Evolutionary conservation across 2,113 vertebrate genomes (phyloP), one percentile per base, ranked within the genome.

Genomic region (Melanerpes aurifrons): DNA sequence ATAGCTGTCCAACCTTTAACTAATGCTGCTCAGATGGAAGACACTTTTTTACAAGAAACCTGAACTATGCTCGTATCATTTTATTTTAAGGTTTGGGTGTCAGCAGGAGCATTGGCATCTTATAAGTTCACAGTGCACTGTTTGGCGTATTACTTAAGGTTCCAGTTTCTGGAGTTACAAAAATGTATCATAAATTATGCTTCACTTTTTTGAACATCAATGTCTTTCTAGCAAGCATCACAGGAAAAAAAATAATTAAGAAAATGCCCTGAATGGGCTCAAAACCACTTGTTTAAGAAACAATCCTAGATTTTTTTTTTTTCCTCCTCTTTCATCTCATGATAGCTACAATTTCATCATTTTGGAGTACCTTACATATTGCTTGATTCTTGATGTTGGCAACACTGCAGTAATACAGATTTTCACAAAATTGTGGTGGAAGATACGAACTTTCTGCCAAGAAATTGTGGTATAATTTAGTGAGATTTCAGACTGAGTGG

Each of bases 1-100:
- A 92, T 15, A 93, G 57, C 90, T 96, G 59, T 71, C 94, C 95
- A 97, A 96, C 63, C 94, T 96, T 96, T 94, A 97, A 97, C 92
- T 97, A 96, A 88, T 9, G 32, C 89, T 69, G 45, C 85, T 96
- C 73, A 84, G 56, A 47, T 12, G 86, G 53, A 95, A 94, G 15
- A 53, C 62, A 71, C 8, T 88, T 94, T 40, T 94, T 74, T 92
- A 82, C 54, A 66, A 77, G 58, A 90, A 88, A 94, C 82, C 67
- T 77, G 95, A 94, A 92, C 71, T 81, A 64, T 22, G 54, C 45
- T 91, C 15, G 43, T 45, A 15, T 45, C 14, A 37, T 37, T 37
- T 89, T 89, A 90, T 89, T 92, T 87, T 68, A 70, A 71, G 19
- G 9, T 53, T 91, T 77, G 43, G 29, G 78, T 54, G 35, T 37